Base-by-base conservation (phyloP, 1,140 invertebrate genomes). In the Drosophila gunungcola region DNA sequence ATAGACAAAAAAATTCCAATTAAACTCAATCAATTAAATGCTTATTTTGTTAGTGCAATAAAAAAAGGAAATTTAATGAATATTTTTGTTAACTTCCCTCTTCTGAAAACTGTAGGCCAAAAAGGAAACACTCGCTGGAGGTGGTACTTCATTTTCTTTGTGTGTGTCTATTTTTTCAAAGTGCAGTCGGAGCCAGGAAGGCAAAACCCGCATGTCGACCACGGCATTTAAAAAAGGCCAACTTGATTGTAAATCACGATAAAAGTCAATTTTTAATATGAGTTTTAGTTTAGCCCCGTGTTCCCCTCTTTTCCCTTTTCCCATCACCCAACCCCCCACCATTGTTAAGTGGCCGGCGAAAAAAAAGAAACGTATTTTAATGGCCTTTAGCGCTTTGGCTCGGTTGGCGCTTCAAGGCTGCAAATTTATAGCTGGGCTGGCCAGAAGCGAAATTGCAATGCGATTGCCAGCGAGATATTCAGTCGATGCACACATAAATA, bases 181-280 rank as follows among this genome's bases (percentile, higher is more conserved):
- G 64, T 68, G 64, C 38, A 68, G 13, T 51, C 0, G 42, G 9
- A 42, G 64, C 60, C 64, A 64, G 32, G 13, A 57, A 63, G 72
- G 63, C 63, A 78, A 68, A 68, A 49, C 83, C 83, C 83, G 83
- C 84, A 86, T 88, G 79, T 83, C 70, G 83, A 82, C 83, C 83
- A 81, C 83, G 82, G 83, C 83, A 86, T 86, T 86, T 86, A 82
- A 86, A 89, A 86, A 80, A 80, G 85, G 84, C 80, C 84, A 89
- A 84, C 80, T 80, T 84, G 84, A 88, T 88, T 88, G 84, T 88
- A 88, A 88, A 88, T 88, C 84, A 88, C 84, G 84, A 88, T 88
- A 88, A 88, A 88, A 88, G 84, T 88, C 84, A 88, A 88, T 88
- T 88, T 88, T 88, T 88, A 88, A 88, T 88, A 88, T 80, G 84